Evolutionary conservation across 1,140 invertebrate species (phyloP).

Genomic region (Calosoma granatense): DNA sequence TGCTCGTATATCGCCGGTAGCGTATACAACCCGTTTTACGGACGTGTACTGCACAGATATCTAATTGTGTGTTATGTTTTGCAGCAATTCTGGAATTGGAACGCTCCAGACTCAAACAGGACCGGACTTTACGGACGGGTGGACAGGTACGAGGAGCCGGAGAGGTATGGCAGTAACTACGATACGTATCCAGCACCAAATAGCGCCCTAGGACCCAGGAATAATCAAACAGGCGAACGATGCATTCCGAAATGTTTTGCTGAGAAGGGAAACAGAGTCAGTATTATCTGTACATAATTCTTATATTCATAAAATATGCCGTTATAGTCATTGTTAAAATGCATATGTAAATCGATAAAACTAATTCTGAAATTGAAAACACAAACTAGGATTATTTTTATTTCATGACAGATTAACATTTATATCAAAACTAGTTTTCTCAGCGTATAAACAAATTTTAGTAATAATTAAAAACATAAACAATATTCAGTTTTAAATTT

Average conservation of each 20-base stretch:
- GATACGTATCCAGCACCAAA: constrained; percentile 46
- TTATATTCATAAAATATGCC: constrained; percentile 5
- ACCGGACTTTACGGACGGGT: neutral
- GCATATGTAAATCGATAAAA: too few species aligned
- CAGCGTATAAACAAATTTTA: too few species aligned
- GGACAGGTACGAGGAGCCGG: neutral
- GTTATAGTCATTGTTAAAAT: constrained; percentile 2
- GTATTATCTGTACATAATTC: constrained; percentile 30
- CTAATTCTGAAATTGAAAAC: too few species aligned
- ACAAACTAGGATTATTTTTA: too few species aligned
- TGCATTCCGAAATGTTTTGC: constrained; percentile 83
- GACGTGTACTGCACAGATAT: neutral
- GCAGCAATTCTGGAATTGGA: neutral
- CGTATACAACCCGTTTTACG: too few species aligned
- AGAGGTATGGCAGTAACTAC: constrained; percentile 29
- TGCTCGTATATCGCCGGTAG: too few species aligned
- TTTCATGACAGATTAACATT: too few species aligned
- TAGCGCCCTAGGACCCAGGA: constrained; percentile 39
- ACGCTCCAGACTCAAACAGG: neutral
- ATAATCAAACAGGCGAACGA: constrained; percentile 55
- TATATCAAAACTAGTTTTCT: too few species aligned
- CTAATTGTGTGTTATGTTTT: too few species aligned
- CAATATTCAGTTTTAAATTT: too few species aligned
- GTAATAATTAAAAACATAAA: too few species aligned
- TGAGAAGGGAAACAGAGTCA: constrained; percentile 81